phyloP scores from a whole-genome alignment of 2,888 invertebrate species.

The Troglohyphantes excavatus region DNA sequence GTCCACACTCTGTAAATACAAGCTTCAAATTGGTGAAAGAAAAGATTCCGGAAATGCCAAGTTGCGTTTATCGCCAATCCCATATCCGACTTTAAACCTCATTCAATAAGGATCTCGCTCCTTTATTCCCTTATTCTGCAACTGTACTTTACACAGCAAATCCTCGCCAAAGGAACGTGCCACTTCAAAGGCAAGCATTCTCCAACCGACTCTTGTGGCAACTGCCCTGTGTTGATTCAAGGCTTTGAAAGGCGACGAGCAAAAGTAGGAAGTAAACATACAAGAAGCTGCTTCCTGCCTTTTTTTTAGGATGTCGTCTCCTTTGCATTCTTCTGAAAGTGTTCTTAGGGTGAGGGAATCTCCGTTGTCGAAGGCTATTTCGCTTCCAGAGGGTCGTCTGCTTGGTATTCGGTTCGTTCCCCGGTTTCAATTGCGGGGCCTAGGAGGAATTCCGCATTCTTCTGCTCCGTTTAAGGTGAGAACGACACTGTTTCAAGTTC shows the following conservation, averaged over 20 bases:
- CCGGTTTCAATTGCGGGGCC: neutral
- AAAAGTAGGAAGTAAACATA: constrained; percentile 1
- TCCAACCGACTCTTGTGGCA: neutral
- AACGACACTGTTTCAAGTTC: neutral
- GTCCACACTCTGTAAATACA: no score
- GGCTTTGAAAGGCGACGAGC: neutral
- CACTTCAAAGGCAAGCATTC: constrained; percentile 1
- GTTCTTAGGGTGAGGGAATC: neutral
- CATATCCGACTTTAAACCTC: neutral
- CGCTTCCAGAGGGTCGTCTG: neutral
- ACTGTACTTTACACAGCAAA: neutral
- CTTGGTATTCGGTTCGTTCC: neutral
- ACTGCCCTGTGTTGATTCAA: neutral
- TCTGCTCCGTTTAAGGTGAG: neutral
- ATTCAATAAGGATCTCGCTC: neutral
- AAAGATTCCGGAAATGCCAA: neutral
- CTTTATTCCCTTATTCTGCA: neutral
- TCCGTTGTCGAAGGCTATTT: neutral
- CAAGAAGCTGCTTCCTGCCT: neutral
- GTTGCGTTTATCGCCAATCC: neutral
- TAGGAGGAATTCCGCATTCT: neutral
- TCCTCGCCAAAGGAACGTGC: neutral
- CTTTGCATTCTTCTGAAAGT: constrained; percentile 5
- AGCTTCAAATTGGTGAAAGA: neutral
- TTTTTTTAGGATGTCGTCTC: neutral